Base-by-base conservation (phyloP, 2,113 vertebrate genomes). In the Callipepla californica region DNA sequence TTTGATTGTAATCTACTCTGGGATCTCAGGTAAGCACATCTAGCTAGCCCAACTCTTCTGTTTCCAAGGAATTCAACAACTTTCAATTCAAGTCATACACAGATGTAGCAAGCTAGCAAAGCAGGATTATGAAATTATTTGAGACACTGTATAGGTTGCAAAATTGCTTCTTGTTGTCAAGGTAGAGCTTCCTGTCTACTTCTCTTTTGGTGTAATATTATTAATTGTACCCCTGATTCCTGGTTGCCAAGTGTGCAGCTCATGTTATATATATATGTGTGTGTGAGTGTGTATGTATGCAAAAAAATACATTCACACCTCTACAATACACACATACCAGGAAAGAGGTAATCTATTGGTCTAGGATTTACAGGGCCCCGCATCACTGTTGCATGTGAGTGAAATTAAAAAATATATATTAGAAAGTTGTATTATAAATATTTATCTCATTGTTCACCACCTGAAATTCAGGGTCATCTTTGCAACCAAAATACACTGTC, bases 1-100 rank as follows among this genome's bases (percentile, higher is more conserved):
- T 90, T 95, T 92, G 67, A 88, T 90, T 89, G 65, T 92, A 86
- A 42, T 93, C 70, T 89, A 76, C 78, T 96, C 93, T 95, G 96
- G 93, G 94, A 93, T 96, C 95, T 96, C 96, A 95, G 95, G 93
- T 95, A 96, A 97, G 93, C 88, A 73, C 84, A 89, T 73, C 58
- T 80, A 85, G 70, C 91, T 63, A 87, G 74, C 87, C 90, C 89
- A 38, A 48, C 51, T 85, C 70, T 92, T 58, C 32, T 95, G 58
- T 86, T 95, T 84, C 44, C 55, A 55, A 93, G 95, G 82, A 91
- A 80, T 95, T 66, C 48, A 76, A 23, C 63, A 87, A 40, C 75
- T 77, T 91, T 88, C 6, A 63, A 50, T 68, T 91, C 20, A 86
- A 89, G 55, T 89, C 75, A 80, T 83, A 34, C 77, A 47, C 88